Percentiles rank a stretch among this genome's conserved stretches.
Conservation (phyloP, 64 coral and sea anemone species). For the Pachyseris speciosa region DNA sequence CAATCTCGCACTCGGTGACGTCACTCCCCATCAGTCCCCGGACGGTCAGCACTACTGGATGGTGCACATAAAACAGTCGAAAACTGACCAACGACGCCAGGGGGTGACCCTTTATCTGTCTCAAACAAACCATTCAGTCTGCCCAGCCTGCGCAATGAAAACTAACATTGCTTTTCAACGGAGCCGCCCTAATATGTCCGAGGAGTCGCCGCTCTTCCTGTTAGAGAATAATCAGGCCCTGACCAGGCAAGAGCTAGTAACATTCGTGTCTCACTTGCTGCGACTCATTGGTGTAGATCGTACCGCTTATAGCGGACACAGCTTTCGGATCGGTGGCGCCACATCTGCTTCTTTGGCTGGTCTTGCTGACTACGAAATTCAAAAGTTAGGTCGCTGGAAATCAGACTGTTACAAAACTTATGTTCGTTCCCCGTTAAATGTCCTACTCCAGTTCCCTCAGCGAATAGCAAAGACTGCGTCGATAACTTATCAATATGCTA, state of each 20-base stretch:
- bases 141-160: too few species aligned
- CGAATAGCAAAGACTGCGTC: neutral
- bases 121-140: too few species aligned
- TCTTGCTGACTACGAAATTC: neutral
- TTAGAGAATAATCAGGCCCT: neutral
- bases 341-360: constrained; percentile 7
- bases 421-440: neutral
- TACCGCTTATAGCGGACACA: neutral
- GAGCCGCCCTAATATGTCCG: neutral
- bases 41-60: neutral
- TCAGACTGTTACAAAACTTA: constrained; percentile 5
- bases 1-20: neutral
- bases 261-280: neutral
- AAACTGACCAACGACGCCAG: too few species aligned
- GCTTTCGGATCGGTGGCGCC: constrained; percentile 23
- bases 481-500: neutral
- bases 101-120: neutral
- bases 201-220: neutral
- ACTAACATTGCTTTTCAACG: neutral
- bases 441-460: neutral
- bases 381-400: constrained; percentile 21
- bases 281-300: neutral
- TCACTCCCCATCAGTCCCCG: neutral
- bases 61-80: too few species aligned
- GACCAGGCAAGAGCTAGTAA: neutral